These are phyloP conservation scores for Ariolimax columbianus DNA, from an alignment of 2,888 invertebrate species.

Conservation along the genomic window DNA sequence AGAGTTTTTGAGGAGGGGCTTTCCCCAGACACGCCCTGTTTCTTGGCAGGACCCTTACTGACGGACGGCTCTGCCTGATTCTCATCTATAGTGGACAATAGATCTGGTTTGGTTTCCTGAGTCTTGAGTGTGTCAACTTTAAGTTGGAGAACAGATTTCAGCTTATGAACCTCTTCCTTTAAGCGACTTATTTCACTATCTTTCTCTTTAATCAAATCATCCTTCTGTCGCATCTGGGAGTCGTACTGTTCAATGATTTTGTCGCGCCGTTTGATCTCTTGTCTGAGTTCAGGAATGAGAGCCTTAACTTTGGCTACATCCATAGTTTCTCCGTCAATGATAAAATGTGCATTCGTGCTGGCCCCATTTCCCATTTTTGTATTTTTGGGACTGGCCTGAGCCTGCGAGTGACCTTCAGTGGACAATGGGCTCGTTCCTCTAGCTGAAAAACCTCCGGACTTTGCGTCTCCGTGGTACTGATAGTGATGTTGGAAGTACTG, in stretches of 20 bases:
- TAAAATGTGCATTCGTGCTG: slow-evolving; percentile 67
- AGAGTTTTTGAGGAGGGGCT: slow-evolving; percentile 81
- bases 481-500: slow-evolving; percentile 9
- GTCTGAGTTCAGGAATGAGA: slow-evolving; percentile 80
- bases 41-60: slow-evolving; percentile 80
- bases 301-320: slow-evolving; percentile 73
- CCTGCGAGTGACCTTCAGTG: slow-evolving; percentile 26
- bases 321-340: slow-evolving; percentile 72
- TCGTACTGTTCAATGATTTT: slow-evolving; percentile 81
- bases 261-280: slow-evolving; percentile 81
- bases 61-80: slow-evolving; percentile 80
- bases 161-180: slow-evolving; percentile 85
- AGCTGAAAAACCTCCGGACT: neutral
- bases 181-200: slow-evolving; percentile 84
- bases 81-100: slow-evolving; percentile 82
- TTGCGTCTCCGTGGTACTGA: slow-evolving; percentile 8
- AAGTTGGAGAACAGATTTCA: slow-evolving; percentile 81
- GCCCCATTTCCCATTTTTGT: slow-evolving; percentile 76
- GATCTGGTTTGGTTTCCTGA: slow-evolving; percentile 80
- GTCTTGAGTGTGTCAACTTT: slow-evolving; percentile 79
- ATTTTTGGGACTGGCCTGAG: slow-evolving; percentile 31
- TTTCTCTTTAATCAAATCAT: slow-evolving; percentile 82
- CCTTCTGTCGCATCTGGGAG: slow-evolving; percentile 82
- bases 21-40: slow-evolving; percentile 88
- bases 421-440: slow-evolving; percentile 3